Evolutionary conservation across 64 coral and sea anemone genomes (phyloP).

Genomic region (Pocillopora damicornis): DNA sequence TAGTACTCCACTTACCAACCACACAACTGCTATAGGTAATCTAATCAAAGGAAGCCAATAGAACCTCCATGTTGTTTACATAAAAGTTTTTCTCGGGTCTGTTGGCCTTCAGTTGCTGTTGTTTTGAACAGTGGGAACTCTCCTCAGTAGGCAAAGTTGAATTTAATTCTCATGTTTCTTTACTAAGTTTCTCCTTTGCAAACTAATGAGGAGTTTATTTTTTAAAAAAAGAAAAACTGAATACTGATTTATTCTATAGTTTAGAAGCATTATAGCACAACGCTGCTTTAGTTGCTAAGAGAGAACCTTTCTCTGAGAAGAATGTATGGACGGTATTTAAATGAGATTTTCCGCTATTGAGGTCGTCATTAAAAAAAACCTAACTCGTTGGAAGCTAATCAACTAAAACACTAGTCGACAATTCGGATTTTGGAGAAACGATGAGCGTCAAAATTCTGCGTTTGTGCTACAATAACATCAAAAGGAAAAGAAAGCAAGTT

Average conservation of each 20-base stretch:
- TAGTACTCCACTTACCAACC: too few species aligned
- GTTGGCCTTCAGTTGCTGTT: too few species aligned
- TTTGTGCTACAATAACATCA: slow-evolving; percentile 13
- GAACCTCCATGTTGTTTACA: too few species aligned
- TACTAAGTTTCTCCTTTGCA: too few species aligned
- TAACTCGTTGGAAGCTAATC: background rate
- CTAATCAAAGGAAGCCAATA: too few species aligned
- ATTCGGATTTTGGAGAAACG: background rate
- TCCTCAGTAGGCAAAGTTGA: too few species aligned
- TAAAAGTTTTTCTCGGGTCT: too few species aligned
- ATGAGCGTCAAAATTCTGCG: slow-evolving; percentile 3
- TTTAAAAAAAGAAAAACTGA: background rate
- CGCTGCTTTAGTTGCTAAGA: background rate
- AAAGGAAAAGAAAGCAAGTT: background rate
- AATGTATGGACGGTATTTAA: background rate
- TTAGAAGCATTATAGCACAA: background rate
- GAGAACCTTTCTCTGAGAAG: background rate
- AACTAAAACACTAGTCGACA: background rate
- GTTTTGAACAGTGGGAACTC: too few species aligned
- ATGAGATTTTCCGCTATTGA: background rate
- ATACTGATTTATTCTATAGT: background rate
- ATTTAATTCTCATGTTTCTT: too few species aligned
- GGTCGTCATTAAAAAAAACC: background rate
- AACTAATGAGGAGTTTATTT: background rate
- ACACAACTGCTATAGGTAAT: too few species aligned